Evolutionary conservation across 1,140 invertebrate genomes (phyloP), one percentile per base, ranked within the genome.

Genomic region (Microplitis mediator): DNA sequence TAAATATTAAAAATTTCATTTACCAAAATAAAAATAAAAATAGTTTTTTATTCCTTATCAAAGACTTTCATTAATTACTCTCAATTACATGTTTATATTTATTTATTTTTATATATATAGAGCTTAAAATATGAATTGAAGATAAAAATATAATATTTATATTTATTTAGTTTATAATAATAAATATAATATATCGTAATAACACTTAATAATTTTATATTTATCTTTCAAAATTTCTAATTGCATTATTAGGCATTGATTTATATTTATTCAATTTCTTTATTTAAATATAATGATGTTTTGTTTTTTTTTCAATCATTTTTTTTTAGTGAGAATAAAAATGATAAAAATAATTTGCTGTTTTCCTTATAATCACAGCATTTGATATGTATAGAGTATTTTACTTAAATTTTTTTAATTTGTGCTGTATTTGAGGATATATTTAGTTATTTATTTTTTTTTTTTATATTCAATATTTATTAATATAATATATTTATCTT

Each of bases 61-160:
- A 45, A 45, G 39, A 45, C 39, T 45, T 45, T 45, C 39, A 45
- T 45, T 45, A 11, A 3, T 45, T 45, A 45, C 39, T 45, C 8
- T 45, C 39, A 45, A 8, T 39, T 8, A 39, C 5, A 39, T 39
- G 5, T 39, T 8, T 45, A 9, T 45, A 45, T 45, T 72, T 61
- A 74, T 73, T 76, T 76, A 56, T 75, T 64, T 32, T 64, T 68
- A 56, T 75, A 71, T 73, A 66, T 73, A 73, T 70, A 62, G 66
- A 71, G 75, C 73, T 81, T 78, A 73, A 69, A 60, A 76, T 78
- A 79, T 68, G 64, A 63, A 78, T 80, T 62, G 52, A 79, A 83
- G 82, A 83, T 82, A 82, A 83, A 84, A 84, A 83, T 83, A 81
- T 83, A 82, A 23, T 23, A 23, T 23, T 23, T 23, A 23, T 23